Conservation (phyloP, 2,888 invertebrate genomes). For the Spisula subtruncata region DNA sequence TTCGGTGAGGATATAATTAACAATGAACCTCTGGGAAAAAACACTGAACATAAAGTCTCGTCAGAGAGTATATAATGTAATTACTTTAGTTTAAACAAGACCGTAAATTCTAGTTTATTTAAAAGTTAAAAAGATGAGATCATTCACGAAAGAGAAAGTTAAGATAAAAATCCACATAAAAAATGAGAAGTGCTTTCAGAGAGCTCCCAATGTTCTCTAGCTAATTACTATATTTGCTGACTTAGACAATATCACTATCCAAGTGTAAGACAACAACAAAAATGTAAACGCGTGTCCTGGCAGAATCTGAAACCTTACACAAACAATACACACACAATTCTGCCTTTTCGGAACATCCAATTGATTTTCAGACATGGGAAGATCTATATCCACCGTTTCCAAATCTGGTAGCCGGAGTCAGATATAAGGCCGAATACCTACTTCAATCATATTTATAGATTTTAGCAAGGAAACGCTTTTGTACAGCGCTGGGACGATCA, state of each 20-base stretch:
- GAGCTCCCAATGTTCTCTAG: not conserved
- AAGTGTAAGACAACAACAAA: not conserved
- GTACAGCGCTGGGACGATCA: not conserved
- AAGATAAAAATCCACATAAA: not conserved
- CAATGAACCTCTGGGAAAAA: conserved; percentile 2
- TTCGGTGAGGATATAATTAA: not conserved
- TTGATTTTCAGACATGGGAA: not conserved
- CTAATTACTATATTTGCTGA: not conserved
- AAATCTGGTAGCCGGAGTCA: conserved; percentile 24
- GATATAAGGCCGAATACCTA: conserved; percentile 20
- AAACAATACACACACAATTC: not conserved
- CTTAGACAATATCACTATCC: conserved; percentile 1
- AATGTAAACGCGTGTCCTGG: not conserved
- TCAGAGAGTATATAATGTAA: not conserved
- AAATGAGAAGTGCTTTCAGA: not conserved
- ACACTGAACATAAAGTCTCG: not conserved
- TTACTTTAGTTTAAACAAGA: not conserved
- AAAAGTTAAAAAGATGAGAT: not conserved
- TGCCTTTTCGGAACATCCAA: conserved; percentile 16
- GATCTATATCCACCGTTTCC: conserved; percentile 14
- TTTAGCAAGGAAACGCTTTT: conserved; percentile 27
- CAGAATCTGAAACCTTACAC: not conserved
- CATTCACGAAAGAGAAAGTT: not conserved
- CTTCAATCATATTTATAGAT: conserved; percentile 30
- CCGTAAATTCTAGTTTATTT: not conserved